Evolutionary conservation across 2,113 vertebrate species (phyloP).

Genomic region (Dicentrarchus labrax): DNA sequence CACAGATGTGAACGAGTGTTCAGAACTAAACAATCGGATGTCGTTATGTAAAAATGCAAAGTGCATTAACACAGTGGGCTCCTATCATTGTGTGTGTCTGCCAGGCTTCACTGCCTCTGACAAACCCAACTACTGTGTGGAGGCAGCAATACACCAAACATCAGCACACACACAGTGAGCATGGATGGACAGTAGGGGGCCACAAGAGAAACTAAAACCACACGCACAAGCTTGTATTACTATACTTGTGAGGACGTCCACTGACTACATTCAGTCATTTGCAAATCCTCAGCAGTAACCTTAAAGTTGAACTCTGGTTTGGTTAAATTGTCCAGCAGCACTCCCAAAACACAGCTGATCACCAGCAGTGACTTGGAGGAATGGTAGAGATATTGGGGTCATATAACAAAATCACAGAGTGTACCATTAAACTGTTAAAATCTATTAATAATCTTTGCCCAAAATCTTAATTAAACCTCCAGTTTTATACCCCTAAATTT

Average conservation of each 20-base stretch:
- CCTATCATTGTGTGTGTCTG: conserved; percentile 94
- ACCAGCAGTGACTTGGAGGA: not conserved
- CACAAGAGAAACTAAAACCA: conserved; percentile 67
- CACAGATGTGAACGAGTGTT: conserved; percentile 96
- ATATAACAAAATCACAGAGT: not conserved
- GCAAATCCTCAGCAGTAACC: not conserved
- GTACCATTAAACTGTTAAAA: not conserved
- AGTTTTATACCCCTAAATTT: not conserved
- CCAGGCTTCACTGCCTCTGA: conserved; percentile 90
- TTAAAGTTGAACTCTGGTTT: not conserved
- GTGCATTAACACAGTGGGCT: conserved; percentile 96
- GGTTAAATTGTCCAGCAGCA: conserved; percentile 7
- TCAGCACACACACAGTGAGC: conserved; percentile 85
- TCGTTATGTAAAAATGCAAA: conserved; percentile 96
- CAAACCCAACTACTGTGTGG: conserved; percentile 94
- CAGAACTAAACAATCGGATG: conserved; percentile 95
- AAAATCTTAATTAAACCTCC: not conserved
- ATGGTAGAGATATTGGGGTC: not conserved
- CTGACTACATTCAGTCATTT: not conserved
- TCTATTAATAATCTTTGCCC: not conserved
- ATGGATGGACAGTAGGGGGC: conserved; percentile 51
- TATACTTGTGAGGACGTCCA: conserved; percentile 64
- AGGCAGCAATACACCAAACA: conserved; percentile 28
- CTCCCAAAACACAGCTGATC: not conserved
- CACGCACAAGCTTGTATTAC: conserved; percentile 61